A percentile compares a stretch with the other conserved stretches of the same genome.
Evolutionary conservation across 2,113 vertebrate genomes (phyloP).

Genomic region (Oryctolagus cuniculus): DNA sequence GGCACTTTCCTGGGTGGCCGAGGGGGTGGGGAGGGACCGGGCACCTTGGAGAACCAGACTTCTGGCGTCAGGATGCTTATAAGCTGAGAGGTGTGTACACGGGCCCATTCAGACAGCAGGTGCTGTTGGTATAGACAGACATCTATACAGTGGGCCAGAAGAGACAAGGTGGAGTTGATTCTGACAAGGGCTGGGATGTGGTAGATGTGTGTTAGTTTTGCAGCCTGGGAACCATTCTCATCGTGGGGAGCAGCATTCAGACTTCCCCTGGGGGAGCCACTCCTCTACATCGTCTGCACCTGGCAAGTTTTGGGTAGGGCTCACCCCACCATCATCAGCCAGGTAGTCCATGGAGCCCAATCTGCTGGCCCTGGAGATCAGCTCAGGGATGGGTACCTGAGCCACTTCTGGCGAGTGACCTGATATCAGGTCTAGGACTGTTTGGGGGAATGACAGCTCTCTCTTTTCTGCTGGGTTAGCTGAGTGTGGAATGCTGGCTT

Average conservation of each 20-base stretch:
- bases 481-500: background rate
- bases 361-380: background rate
- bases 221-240: background rate
- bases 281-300: background rate
- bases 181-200: background rate
- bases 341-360: background rate
- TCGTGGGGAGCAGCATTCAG: background rate
- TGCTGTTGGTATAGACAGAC: background rate
- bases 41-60: slow-evolving; percentile 5
- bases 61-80: background rate
- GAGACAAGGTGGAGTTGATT: background rate
- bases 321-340: background rate
- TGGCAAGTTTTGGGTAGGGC: background rate
- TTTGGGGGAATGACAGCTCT: background rate
- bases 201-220: background rate
- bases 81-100: background rate
- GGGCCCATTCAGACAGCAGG: background rate
- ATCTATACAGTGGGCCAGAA: background rate
- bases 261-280: background rate
- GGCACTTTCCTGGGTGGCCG: background rate
- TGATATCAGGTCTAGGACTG: background rate
- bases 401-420: background rate
- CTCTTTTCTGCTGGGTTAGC: slow-evolving; percentile 38
- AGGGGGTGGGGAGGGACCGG: background rate
- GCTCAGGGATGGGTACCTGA: background rate